A percentile compares a stretch with the other conserved stretches of the same genome.
These are phyloP conservation scores for Caracal caracal DNA, from an alignment of 2,113 vertebrate species.

Conservation along the genomic window DNA sequence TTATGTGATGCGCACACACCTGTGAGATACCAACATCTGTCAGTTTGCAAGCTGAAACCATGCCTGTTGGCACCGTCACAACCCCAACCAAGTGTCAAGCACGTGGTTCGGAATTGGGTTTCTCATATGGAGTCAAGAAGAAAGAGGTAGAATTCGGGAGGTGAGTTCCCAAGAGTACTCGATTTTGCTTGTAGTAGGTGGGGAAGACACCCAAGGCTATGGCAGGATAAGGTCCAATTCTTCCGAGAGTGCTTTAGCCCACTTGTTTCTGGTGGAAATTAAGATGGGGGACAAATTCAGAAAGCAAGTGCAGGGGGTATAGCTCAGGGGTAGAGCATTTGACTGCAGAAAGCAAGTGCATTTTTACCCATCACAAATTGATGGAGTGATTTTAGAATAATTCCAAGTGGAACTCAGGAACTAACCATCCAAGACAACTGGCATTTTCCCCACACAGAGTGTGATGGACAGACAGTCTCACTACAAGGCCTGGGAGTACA, in stretches of 20 bases:
- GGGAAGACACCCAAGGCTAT: too few species aligned
- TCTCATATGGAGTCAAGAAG: background rate
- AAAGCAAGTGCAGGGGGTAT: background rate
- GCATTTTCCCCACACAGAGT: background rate
- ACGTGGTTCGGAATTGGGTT: background rate
- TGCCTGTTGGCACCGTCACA: background rate
- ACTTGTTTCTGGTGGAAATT: background rate
- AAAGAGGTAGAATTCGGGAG: background rate
- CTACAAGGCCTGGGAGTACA: background rate
- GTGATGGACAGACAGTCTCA: fast-evolving
- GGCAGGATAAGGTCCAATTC: background rate
- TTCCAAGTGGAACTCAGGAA: background rate
- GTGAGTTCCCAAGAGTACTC: fast-evolving
- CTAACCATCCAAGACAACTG: background rate
- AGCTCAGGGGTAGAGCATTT: too few species aligned
- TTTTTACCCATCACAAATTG: background rate
- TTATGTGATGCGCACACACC: background rate
- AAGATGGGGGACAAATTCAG: background rate
- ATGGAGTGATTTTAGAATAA: background rate
- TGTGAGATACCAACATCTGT: background rate
- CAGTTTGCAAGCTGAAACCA: background rate
- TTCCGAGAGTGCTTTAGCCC: background rate
- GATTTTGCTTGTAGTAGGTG: background rate
- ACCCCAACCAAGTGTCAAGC: background rate
- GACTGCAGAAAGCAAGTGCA: background rate